phyloP scores from a whole-genome alignment of 2,113 vertebrate genomes.

The Cynopterus brachyotis region DNA sequence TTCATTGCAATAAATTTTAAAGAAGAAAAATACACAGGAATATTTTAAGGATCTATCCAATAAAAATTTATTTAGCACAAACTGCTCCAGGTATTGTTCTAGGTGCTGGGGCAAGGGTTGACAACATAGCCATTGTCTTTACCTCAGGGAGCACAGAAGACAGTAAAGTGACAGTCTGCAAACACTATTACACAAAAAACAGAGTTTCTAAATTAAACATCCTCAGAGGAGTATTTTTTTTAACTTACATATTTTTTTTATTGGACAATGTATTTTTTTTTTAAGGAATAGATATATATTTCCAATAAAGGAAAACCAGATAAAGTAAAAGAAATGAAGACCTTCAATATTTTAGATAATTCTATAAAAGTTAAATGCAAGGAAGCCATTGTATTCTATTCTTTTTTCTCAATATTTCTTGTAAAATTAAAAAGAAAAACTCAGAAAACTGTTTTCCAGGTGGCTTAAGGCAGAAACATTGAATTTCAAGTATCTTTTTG shows the following conservation, averaged over 20 bases:
- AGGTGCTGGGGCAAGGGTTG: background rate
- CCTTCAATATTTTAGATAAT: background rate
- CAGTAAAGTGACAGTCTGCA: background rate
- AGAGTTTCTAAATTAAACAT: background rate
- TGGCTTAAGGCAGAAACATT: background rate
- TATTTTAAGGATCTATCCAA: background rate
- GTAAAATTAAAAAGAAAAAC: constrained; percentile 6
- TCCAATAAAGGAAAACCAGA: background rate
- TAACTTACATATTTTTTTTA: background rate
- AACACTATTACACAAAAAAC: background rate
- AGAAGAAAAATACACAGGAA: background rate
- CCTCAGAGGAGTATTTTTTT: background rate
- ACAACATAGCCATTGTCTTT: background rate
- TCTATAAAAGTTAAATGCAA: background rate
- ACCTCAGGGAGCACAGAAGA: background rate
- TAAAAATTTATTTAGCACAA: background rate
- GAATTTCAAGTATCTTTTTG: background rate
- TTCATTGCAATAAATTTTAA: background rate
- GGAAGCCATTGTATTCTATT: background rate
- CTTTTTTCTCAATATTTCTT: background rate
- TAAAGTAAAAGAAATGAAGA: background rate
- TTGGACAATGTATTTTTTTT: background rate
- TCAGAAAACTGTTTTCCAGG: background rate
- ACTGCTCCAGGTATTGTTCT: background rate
- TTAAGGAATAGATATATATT: background rate